A percentile compares a stretch with the other conserved stretches of the same genome.
phyloP scores from a whole-genome alignment of 92 coral and sea anemone species.

The Micromussa lordhowensis region DNA sequence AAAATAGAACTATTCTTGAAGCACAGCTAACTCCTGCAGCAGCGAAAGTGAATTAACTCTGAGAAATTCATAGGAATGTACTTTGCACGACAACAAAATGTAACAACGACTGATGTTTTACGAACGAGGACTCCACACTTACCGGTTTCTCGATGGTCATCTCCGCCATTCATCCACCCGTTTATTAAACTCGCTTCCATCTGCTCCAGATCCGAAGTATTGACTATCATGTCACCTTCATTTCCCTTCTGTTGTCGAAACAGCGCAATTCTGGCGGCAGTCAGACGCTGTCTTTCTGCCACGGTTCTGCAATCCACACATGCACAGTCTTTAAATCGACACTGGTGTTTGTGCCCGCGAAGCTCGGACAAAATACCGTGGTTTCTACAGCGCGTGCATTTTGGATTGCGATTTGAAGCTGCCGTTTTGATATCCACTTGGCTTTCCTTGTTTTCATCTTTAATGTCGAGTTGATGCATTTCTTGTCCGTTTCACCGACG shows the following conservation, averaged over 20 bases:
- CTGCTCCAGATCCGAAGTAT: constrained; percentile 26
- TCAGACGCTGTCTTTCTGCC: constrained; percentile 90
- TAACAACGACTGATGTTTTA: not conserved
- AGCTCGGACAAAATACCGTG: constrained; percentile 94
- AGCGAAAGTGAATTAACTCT: not conserved
- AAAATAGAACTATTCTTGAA: not conserved
- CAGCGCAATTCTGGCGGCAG: constrained; percentile 95
- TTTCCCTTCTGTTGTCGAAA: constrained; percentile 85
- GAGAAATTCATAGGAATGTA: not conserved
- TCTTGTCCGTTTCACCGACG: constrained; percentile 3
- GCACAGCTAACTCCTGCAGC: not conserved
- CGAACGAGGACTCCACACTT: not conserved
- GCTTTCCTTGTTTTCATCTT: constrained; percentile 58
- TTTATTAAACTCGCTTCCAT: constrained; percentile 25
- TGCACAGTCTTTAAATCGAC: constrained; percentile 88
- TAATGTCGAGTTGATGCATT: constrained; percentile 59
- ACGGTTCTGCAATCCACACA: constrained; percentile 90
- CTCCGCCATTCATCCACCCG: constrained; percentile 47
- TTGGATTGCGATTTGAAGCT: constrained; percentile 80
- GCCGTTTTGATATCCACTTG: constrained; percentile 15
- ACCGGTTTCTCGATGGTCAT: constrained; percentile 49
- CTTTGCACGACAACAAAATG: not conserved
- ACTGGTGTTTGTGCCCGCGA: constrained; percentile 96
- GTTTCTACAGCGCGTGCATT: constrained; percentile 94
- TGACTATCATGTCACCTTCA: constrained; percentile 78